These are phyloP conservation scores for Listronotus bonariensis DNA, from an alignment of 1,140 invertebrate species.

Conservation along the genomic window DNA sequence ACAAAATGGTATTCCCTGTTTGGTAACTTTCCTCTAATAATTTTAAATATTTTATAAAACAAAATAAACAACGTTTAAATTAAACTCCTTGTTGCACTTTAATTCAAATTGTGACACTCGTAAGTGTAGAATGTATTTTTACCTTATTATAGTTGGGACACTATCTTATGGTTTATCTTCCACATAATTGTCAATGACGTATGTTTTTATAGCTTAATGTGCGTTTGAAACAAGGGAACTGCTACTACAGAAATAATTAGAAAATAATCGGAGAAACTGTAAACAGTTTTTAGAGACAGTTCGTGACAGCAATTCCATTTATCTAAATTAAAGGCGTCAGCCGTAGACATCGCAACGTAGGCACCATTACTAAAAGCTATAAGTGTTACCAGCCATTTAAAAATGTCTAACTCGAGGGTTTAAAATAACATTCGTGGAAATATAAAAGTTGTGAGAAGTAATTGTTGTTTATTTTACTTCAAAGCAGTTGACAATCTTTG, in stretches of 20 bases:
- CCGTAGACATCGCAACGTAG: conserved; percentile 30
- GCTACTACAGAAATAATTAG: conserved; percentile 42
- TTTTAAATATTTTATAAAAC: too few species aligned
- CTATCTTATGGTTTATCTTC: not conserved
- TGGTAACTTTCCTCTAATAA: too few species aligned
- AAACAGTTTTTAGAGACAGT: conserved; percentile 44
- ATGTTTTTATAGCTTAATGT: conserved; percentile 9
- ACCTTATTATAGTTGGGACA: too few species aligned
- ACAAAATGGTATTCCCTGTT: too few species aligned
- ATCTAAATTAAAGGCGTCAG: conserved; percentile 49
- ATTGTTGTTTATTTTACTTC: too few species aligned
- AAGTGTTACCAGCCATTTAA: conserved; percentile 29
- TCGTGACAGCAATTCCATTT: conserved; percentile 46
- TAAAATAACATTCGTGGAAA: conserved; percentile 4
- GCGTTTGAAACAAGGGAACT: not conserved
- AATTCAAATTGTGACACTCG: too few species aligned
- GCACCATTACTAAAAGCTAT: conserved; percentile 26
- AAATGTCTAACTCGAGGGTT: conserved; percentile 6
- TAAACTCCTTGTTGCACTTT: too few species aligned
- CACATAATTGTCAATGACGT: conserved; percentile 28
- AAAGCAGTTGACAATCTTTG: too few species aligned
- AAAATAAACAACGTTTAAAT: too few species aligned
- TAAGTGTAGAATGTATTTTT: too few species aligned
- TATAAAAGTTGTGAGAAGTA: not conserved
- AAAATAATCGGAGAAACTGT: conserved; percentile 44